phyloP scores from a whole-genome alignment of 2,888 invertebrate species.

The Chaetogeoica ovagalla region DNA sequence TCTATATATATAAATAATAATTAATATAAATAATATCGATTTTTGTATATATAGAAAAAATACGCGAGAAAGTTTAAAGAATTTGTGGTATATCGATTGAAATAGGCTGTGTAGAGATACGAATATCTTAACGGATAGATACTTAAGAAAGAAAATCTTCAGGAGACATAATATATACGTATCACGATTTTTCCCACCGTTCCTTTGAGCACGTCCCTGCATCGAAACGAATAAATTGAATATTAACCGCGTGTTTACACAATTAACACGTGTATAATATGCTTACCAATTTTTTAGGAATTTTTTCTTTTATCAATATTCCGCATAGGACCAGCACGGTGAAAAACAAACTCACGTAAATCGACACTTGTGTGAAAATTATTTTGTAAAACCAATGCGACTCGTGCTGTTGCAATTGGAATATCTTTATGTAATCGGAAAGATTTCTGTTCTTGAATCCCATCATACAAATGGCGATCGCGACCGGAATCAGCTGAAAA shows the following conservation, averaged over 20 bases:
- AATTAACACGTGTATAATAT: neutral
- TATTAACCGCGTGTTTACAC: neutral
- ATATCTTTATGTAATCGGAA: neutral
- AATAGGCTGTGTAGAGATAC: too few relatives aligned
- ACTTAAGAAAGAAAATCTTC: too few relatives aligned
- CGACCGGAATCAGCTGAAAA: slow-evolving; percentile 54
- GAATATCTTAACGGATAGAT: too few relatives aligned
- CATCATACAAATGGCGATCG: slow-evolving; percentile 49
- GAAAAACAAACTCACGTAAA: slow-evolving; percentile 55
- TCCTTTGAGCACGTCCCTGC: too few relatives aligned
- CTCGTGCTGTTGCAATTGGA: slow-evolving; percentile 22
- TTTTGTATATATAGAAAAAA: too few relatives aligned
- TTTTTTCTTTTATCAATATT: slow-evolving; percentile 54
- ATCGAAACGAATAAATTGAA: too few relatives aligned
- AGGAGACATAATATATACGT: too few relatives aligned
- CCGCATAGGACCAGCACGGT: slow-evolving; percentile 55
- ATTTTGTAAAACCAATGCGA: slow-evolving; percentile 53
- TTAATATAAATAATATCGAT: too few relatives aligned
- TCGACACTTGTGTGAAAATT: slow-evolving; percentile 54
- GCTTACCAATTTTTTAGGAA: slow-evolving; percentile 56
- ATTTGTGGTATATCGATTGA: too few relatives aligned
- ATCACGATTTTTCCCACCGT: too few relatives aligned
- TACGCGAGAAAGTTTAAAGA: too few relatives aligned
- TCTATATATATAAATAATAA: too few relatives aligned
- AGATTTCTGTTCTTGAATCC: slow-evolving; percentile 20